These are phyloP conservation scores for Diaperis boleti DNA, from an alignment of 2,888 invertebrate species.

Conservation along the genomic window DNA sequence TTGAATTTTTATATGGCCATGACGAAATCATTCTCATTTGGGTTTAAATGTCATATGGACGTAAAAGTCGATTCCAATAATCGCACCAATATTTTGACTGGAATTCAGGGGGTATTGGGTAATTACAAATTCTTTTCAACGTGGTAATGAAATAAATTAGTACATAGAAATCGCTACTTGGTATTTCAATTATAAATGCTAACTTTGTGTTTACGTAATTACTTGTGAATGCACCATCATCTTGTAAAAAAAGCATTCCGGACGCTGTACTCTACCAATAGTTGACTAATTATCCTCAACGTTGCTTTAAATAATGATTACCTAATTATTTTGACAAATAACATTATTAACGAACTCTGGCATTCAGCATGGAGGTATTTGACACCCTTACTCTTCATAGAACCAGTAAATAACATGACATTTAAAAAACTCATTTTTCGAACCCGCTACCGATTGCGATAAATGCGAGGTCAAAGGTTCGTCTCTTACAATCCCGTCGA, in stretches of 20 bases:
- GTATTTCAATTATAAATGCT: slow-evolving; percentile 19
- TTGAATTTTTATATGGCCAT: slow-evolving; percentile 25
- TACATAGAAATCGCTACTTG: slow-evolving; percentile 1
- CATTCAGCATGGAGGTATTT: too few relatives aligned
- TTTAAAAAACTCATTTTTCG: neutral
- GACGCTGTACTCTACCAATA: slow-evolving; percentile 9
- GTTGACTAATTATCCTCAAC: slow-evolving; percentile 18
- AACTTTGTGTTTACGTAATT: neutral
- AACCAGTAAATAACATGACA: too few relatives aligned
- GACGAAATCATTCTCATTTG: slow-evolving; percentile 20
- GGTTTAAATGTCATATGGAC: slow-evolving; percentile 18
- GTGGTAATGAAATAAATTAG: slow-evolving; percentile 9
- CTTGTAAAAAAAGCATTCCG: slow-evolving; percentile 8
- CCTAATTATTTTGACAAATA: slow-evolving; percentile 22
- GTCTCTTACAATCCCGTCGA: neutral
- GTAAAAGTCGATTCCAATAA: slow-evolving; percentile 1
- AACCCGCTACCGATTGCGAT: neutral
- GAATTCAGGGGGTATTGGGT: slow-evolving; percentile 2
- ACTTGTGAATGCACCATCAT: slow-evolving; percentile 2
- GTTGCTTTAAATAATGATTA: neutral
- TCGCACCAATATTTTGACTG: neutral
- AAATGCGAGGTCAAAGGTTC: neutral
- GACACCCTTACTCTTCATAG: too few relatives aligned
- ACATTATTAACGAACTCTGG: too few relatives aligned
- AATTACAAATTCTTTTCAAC: slow-evolving; percentile 7